Evolutionary conservation across 2,888 invertebrate genomes (phyloP), one percentile per base, ranked within the genome.

Genomic region (Nudaria mundana): DNA sequence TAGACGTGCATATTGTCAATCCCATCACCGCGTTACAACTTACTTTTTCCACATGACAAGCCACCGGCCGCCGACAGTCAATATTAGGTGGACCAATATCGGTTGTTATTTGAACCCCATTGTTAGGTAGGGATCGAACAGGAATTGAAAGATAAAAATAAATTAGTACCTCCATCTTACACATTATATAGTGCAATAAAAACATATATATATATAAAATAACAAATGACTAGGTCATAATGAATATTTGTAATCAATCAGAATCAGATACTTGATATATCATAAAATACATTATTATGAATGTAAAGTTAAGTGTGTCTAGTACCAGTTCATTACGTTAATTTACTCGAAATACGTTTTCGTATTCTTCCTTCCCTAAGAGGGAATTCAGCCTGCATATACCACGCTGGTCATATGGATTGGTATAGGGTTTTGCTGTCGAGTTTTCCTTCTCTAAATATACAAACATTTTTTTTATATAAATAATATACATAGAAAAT

Each of bases 61-160:
- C 60, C 69, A 71, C 68, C 75, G 61, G 66, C 62, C 74, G 75
- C 68, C 72, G 71, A 52, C 76, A 69, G 74, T 74, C 81, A 77
- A 74, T 69, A 63, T 68, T 71, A 78, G 67, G 67, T 71, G 74
- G 13, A n/a, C 8, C 28, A 14, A 28, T 28, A 71, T 76, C 72
- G 69, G 75, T 71, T 67, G 79, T 73, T 69, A 78, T 66, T 71
- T 57, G 71, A 70, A 72, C 84, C 85, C 85, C 85, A 71, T n/a
- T 76, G 76, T 83, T 81, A 84, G 74, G 77, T 82, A 64, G 75
- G 82, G 74, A 78, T 77, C 82, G 80, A 73, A 69, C 66, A 68
- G 74, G 77, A 70, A 62, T 69, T 80, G 78, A 81, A 77, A 85
- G 69, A 83, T 65, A 85, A 86, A 87, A 85, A 81, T 61, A 81